Evolutionary conservation across 2,797 vertebrate genomes (phyloP), one percentile per base, ranked within the genome.

Genomic region (Luscinia megarhynchos): DNA sequence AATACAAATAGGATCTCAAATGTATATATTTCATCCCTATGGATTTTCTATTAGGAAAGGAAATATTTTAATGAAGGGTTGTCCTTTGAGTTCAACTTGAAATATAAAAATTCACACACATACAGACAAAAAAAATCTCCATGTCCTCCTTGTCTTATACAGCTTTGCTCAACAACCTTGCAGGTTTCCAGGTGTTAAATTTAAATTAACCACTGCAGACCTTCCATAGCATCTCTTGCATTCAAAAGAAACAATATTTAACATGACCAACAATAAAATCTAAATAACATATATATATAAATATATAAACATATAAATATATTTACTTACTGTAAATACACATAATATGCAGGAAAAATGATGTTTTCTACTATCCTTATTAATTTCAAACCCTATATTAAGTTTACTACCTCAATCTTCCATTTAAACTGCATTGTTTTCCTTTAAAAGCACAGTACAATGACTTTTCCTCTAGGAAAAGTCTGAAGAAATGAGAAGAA

Each of bases 191-290:
- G 85, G 67, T 41, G 41, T 26, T 64, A 55, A n/a, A 94, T 81
- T 70, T 55, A 64, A 64, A 73, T 85, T 78, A 82, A 66, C 29
- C 72, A 54, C 70, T 48, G 55, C 72, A 92, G 64, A 93, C 61
- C 43, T 93, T 82, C 83, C 74, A 69, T 5, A 76, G 73, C 85
- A 87, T 78, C 76, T 70, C 79, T 10, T 70, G 68, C 81, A 87
- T 92, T 68, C 86, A 93, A 95, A 0, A 93, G 78, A 91, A 96
- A 94, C 45, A 83, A 43, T 8, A 58, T 18, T 75, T 43, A 58
- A 22, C 15, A 7, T 22, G 32, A 23, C 2, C 10, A 54, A 46
- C 53, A 62, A 11, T 3, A 53, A 54, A 36, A 36, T 45, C 1
- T 54, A 15, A 36, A 54, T 11, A 10, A 1, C 13, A 32, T 24